Base-by-base conservation (phyloP, 2,797 vertebrate species). In the Diceros bicornis region DNA sequence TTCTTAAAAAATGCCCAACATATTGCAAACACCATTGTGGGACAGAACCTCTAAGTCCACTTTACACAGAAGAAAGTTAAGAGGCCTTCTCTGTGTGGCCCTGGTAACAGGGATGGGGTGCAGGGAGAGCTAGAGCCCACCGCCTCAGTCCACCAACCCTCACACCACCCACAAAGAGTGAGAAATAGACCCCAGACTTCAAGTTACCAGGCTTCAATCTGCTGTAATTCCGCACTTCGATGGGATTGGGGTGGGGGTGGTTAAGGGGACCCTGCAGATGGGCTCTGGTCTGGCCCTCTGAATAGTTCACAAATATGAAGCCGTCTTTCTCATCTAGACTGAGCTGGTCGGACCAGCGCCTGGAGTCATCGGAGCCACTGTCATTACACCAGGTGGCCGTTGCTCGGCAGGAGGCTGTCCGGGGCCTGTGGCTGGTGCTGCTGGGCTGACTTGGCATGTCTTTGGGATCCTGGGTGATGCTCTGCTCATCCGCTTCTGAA, bases 281-380 rank as follows among this genome's bases (percentile, higher is more conserved):
- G 95, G 98, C 91, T 97, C 99, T 99, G 16, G 97, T 93, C 97
- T 99, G 99, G 62, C 99, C 99, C 91, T 99, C 99, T 0, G 99
- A 99, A 97, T 99, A 99, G 99, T 99, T 99, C 10, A 99, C 99
- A 1, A 99, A 99, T 96, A 99, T 99, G 29, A 99, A 99, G 95
- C 99, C 99, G 0, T 99, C 99, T 89, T 99, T 99, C 99, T 99
- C 99, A 17, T 99, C 99, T 7, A 99, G 98, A 97, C 99, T 99
- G 94, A 99, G 99, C 8, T 99, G 99, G 98, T 99, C 99, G 0
- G 99, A 99, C 99, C 99, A 99, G 82, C 99, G 99, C 91, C 99
- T 98, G 10, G 99, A 99, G 98, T 99, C 99, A 1, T 99, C 99
- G 0, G 99, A 99, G 97, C 99, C 98, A 0, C 99, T 99, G 98